Conservation (phyloP, 2,113 vertebrate species). For the Pampusana beccarii region DNA sequence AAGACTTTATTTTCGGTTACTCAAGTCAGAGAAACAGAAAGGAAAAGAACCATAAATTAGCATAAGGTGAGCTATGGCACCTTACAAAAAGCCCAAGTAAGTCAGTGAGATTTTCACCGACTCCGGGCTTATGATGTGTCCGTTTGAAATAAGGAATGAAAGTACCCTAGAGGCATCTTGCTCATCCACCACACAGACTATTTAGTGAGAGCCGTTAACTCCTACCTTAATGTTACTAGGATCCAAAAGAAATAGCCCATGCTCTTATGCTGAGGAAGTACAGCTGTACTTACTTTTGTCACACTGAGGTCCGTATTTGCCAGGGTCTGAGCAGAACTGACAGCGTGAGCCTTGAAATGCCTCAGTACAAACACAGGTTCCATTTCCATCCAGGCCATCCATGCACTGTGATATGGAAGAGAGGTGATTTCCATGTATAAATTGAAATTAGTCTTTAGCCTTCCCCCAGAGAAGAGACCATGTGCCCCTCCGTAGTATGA, state of each 20-base stretch:
- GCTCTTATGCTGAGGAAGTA: background rate
- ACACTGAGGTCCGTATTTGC: conserved; percentile 83
- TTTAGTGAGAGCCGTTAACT: background rate
- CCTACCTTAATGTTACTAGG: background rate
- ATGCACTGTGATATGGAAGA: conserved; percentile 73
- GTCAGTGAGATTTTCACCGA: background rate
- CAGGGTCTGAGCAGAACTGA: conserved; percentile 82
- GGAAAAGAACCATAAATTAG: background rate
- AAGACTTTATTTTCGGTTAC: background rate
- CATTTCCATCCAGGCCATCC: conserved; percentile 84
- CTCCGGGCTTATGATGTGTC: background rate
- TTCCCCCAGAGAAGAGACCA: background rate
- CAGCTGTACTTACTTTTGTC: conserved; percentile 77
- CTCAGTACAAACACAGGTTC: conserved; percentile 81
- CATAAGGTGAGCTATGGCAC: background rate
- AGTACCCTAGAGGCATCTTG: background rate
- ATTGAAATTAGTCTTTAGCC: background rate
- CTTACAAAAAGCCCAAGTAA: background rate
- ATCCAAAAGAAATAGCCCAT: background rate
- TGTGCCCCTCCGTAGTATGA: background rate
- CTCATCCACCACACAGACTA: background rate
- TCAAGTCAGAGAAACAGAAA: background rate
- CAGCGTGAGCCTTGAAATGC: conserved; percentile 85
- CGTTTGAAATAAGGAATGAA: background rate
- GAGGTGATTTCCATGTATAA: background rate